Base-by-base conservation (phyloP, 2,113 vertebrate genomes). In the Blennius ocellaris region DNA sequence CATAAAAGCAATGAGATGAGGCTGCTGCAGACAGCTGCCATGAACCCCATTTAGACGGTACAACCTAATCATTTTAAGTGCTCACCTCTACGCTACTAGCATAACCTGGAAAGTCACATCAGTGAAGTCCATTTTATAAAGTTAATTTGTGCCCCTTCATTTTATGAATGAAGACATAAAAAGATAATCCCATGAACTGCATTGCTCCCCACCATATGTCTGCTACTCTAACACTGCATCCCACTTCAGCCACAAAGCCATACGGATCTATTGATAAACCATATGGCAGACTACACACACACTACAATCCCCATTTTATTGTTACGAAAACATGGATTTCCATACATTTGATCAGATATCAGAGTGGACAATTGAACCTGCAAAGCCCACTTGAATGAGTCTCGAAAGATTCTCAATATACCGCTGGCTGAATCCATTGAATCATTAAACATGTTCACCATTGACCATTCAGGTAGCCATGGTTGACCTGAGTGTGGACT, bases 31-130 rank as follows among this genome's bases (percentile, higher is more conserved):
- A 58, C 15, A 80, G 55, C 48, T 82, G 73, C 71, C 66, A 69
- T 56, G 5, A 37, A 61, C 69, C 57, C 30, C 57, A 84, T 73
- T 83, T 66, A 67, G n/a, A 82, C 62, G 83, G 48, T 71, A 57
- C 62, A 79, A 61, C 68, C 82, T 64, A 76, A 89, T 85, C 38
- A 83, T 68, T 76, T 68, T 81, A 83, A 89, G 81, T 87, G 84
- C 77, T 81, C 62, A 66, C 61, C 71, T 37, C 59, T 58, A 59
- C 65, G 68, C 68, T 50, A 48, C 60, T 36, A 48, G 38, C 45
- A 67, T 55, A 81, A 76, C 82, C 79, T 84, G 83, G 64, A 84
- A 54, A 60, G 16, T 45, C 76, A 10, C 60, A 68, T 47, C 6
- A 54, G 73, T 81, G 36, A 87, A 73, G 43, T 75, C 9, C 47